phyloP scores from a whole-genome alignment of 2,888 invertebrate genomes.

The Mesorhabditis sp. region DNA sequence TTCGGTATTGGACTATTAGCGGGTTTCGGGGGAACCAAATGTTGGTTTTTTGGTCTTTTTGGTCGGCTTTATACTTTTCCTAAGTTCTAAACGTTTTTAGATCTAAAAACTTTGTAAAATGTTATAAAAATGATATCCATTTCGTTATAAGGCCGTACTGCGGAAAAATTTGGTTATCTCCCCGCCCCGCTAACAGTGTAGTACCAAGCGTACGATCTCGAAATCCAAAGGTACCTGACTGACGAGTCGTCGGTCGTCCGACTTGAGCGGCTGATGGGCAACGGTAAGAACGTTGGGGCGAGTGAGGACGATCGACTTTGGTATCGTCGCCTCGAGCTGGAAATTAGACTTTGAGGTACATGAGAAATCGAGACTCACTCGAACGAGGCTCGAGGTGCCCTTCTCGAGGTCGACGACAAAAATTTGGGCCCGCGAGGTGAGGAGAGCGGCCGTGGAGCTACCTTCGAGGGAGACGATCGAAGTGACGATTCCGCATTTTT shows the following conservation, averaged over 20 bases:
- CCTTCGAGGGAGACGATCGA: conserved; percentile 16
- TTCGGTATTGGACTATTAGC: too few relatives aligned
- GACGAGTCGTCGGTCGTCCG: background rate
- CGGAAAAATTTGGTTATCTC: too few relatives aligned
- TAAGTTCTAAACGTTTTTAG: too few relatives aligned
- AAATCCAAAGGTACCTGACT: background rate
- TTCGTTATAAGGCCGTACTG: too few relatives aligned
- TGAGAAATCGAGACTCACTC: background rate
- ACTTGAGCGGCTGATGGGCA: background rate
- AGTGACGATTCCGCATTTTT: conserved; percentile 25
- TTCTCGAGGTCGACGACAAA: conserved; percentile 22
- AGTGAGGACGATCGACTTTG: background rate
- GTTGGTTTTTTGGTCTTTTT: too few relatives aligned
- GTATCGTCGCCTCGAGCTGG: background rate
- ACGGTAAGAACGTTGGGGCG: conserved; percentile 1
- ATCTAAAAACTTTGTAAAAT: too few relatives aligned
- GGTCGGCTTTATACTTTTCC: too few relatives aligned
- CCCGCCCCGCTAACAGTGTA: too few relatives aligned
- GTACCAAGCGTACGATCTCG: background rate
- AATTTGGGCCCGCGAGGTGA: conserved; percentile 28
- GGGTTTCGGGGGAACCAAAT: too few relatives aligned
- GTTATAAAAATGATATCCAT: too few relatives aligned
- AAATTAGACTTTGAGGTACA: background rate
- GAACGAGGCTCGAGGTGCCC: conserved; percentile 7
- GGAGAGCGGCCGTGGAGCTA: conserved; percentile 15